Evolutionary conservation across 1,140 invertebrate species (phyloP), one percentile per base, ranked within the genome.

Genomic region (Camponotus floridanus): DNA sequence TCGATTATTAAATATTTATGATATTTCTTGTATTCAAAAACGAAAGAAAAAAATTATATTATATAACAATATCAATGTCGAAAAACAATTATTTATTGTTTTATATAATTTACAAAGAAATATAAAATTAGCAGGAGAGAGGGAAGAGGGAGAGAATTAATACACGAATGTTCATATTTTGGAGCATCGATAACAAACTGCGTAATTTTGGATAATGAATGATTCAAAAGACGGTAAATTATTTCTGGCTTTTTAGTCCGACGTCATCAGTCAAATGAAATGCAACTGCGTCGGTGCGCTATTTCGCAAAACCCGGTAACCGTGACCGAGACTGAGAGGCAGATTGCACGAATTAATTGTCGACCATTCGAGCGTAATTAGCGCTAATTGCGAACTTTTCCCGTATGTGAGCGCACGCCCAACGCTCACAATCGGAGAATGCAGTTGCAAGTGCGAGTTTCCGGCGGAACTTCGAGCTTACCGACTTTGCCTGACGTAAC

Each of bases 341-440:
- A 83, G 79, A 83, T 83, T 83, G 79, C 55, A 70, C 79, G 68
- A 83, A 83, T 83, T 83, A 83, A 83, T 83, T 83, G 79, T 83
- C 79, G 79, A 83, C 79, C 79, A 83, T 83, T 83, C 79, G 79
- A 74, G 79, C 79, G 79, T 83, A 83, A 83, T 83, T 83, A 83
- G 79, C 39, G 55, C 68, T 85, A 85, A 85, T 85, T 85, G 83
- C 73, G 39, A 85, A 85, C 83, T 85, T 85, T 85, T 78, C 74
- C 71, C 55, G 62, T 85, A 79, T 85, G 71, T 42, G 71, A 61
- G 73, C 74, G 45, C 51, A 33, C 61, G 73, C 42, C 68, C n/a
- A 45, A 83, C 55, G 68, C 39, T 61, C 55, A 83, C 81, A 79
- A 79, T 78, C 48, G 73, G n/a, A 79, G 74, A 78, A 85, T 79